phyloP scores from a whole-genome alignment of 1,140 invertebrate genomes.

The Bombus consobrinus region DNA sequence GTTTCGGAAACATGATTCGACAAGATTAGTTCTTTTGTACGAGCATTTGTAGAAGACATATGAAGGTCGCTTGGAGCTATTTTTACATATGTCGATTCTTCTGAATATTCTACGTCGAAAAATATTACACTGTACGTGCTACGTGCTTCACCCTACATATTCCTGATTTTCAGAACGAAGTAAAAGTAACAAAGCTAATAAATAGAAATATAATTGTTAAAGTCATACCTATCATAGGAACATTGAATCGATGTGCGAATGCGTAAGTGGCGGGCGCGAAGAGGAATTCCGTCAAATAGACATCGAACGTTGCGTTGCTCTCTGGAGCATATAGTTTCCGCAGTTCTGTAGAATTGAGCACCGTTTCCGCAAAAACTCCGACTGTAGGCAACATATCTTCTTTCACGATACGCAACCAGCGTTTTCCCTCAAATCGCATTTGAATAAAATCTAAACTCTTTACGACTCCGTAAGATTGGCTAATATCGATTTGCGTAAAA shows the following conservation, averaged over 20 bases:
- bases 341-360: conserved; percentile 53
- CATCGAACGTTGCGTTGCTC: conserved; percentile 65
- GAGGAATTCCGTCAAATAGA: conserved; percentile 57
- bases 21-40: rapidly evolving
- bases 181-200: not conserved
- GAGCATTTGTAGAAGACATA: rapidly evolving
- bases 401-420: not conserved
- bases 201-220: not conserved
- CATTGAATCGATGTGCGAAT: conserved; percentile 64
- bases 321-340: conserved; percentile 57
- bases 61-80: rapidly evolving
- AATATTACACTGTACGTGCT: too few relatives aligned
- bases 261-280: conserved; percentile 4
- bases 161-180: too few relatives aligned
- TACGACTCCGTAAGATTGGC: rapidly evolving
- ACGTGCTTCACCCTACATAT: too few relatives aligned
- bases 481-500: conserved; percentile 64
- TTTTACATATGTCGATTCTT: too few relatives aligned
- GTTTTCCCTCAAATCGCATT: not conserved
- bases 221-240: conserved; percentile 65
- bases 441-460: not conserved
- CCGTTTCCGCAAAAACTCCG: not conserved
- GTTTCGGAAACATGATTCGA: too few relatives aligned
- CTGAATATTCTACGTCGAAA: too few relatives aligned
- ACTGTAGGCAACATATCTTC: rapidly evolving